These are phyloP conservation scores for Phycodurus eques DNA, from an alignment of 2,113 vertebrate species.

Conservation along the genomic window DNA sequence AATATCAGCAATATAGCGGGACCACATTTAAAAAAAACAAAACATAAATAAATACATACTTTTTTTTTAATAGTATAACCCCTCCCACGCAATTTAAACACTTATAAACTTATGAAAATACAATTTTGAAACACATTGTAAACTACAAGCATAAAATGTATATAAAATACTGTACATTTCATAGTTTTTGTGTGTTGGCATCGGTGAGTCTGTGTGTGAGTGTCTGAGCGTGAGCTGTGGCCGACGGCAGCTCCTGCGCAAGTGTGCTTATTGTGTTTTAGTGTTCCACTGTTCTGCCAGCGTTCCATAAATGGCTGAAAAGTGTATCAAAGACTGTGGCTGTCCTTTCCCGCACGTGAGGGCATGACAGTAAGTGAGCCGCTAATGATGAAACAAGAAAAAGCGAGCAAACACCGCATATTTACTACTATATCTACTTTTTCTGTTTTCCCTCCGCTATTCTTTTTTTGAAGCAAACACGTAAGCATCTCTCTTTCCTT, in stretches of 20 bases:
- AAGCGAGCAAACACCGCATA: background rate
- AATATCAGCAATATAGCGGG: background rate
- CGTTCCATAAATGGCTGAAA: no score
- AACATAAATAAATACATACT: no score
- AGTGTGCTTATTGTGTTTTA: no score
- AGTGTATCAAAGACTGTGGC: no score
- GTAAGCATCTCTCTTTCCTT: constrained; percentile 28
- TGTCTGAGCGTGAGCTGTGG: no score
- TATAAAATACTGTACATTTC: background rate
- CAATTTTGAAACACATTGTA: no score
- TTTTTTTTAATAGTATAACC: background rate
- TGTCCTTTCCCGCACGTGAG: background rate
- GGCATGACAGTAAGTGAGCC: background rate
- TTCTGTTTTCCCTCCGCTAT: background rate
- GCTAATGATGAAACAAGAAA: no score
- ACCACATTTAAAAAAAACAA: background rate
- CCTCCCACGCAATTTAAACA: background rate
- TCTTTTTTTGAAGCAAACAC: background rate
- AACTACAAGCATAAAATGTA: no score
- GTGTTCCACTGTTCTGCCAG: background rate
- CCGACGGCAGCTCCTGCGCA: no score
- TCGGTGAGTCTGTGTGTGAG: background rate
- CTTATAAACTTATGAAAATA: background rate
- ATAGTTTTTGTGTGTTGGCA: background rate
- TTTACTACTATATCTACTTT: constrained; percentile 4